Evolutionary conservation across 1,140 invertebrate species (phyloP), one percentile per base, ranked within the genome.

Genomic region (Drosophila kohkoa): DNA sequence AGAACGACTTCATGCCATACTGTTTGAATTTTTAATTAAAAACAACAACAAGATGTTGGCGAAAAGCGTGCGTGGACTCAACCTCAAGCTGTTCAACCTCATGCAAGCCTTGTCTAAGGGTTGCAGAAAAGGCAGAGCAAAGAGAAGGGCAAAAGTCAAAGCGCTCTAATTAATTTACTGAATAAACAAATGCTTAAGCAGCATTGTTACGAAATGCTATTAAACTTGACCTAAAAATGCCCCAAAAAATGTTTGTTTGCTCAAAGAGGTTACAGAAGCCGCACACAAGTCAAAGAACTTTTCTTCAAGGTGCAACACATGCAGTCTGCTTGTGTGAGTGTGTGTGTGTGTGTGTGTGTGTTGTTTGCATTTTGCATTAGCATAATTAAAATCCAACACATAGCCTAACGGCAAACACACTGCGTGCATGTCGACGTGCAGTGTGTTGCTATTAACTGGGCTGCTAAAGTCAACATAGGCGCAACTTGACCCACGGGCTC

Each of bases 311-410:
- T 59, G 68, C 69, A 82, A 76, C 69, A 79, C 82, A 57, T 65
- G 49, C 57, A 45, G 20, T 41, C 7, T 38, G 35, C 8, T 8
- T 38, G 35, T 38, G 35, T 51, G 25, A 5, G n/a, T n/a, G n/a
- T n/a, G n/a, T 32, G 13, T 13, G 15, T n/a, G 16, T 38, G 66
- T 10, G 43, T 74, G 59, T 15, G 20, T 43, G 25, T 49, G 49
- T 55, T 69, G 71, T 69, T 75, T 77, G 62, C 63, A 72, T 71
- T 71, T 78, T 74, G 63, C 88, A 91, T 91, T 91, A 91, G 88
- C 88, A 88, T 91, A 91, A 91, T 91, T 91, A 91, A 91, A 91
- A 85, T 59, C 67, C 72, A 81, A 66, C 75, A 80, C 77, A 87
- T 55, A 75, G 35, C 35, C 8, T 10, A 38, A 38, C 35, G 8